Evolutionary conservation across 2,113 vertebrate genomes (phyloP).

Genomic region (Gallinago jamesoni): DNA sequence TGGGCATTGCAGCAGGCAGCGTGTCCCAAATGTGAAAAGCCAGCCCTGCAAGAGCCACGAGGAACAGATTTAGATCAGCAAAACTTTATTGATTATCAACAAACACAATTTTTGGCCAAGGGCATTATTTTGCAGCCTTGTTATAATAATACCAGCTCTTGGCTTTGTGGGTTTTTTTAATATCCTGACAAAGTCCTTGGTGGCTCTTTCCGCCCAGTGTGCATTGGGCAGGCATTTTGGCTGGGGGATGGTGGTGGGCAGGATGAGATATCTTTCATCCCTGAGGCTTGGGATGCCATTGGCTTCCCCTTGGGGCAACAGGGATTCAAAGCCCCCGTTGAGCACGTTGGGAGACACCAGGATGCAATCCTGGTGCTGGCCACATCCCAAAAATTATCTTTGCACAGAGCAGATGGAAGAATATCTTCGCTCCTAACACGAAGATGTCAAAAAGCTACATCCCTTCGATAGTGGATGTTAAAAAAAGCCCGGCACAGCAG

Average conservation of each 20-base stretch:
- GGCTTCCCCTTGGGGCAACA: background rate
- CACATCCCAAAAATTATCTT: conserved; percentile 47
- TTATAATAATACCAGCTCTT: background rate
- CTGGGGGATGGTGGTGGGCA: background rate
- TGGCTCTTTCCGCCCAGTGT: background rate
- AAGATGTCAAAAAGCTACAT: conserved; percentile 30
- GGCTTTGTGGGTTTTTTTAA: background rate
- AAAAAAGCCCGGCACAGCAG: background rate
- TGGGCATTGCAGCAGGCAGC: background rate
- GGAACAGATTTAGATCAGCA: background rate
- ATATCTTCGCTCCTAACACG: conserved; percentile 20
- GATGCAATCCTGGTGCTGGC: background rate
- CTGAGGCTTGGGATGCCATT: background rate
- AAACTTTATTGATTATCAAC: background rate
- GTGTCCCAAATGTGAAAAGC: background rate
- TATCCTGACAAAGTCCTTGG: background rate
- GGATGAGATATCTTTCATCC: background rate
- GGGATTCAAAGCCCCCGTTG: background rate
- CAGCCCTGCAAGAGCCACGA: background rate
- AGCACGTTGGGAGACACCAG: rapidly evolving
- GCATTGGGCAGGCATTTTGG: rapidly evolving
- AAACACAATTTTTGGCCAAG: background rate
- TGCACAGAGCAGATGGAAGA: background rate
- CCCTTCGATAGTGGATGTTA: background rate
- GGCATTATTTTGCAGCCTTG: background rate